A percentile compares a stretch with the other conserved stretches of the same genome.
phyloP scores from a whole-genome alignment of 2,113 vertebrate species.

The Callopanchax toddi region DNA sequence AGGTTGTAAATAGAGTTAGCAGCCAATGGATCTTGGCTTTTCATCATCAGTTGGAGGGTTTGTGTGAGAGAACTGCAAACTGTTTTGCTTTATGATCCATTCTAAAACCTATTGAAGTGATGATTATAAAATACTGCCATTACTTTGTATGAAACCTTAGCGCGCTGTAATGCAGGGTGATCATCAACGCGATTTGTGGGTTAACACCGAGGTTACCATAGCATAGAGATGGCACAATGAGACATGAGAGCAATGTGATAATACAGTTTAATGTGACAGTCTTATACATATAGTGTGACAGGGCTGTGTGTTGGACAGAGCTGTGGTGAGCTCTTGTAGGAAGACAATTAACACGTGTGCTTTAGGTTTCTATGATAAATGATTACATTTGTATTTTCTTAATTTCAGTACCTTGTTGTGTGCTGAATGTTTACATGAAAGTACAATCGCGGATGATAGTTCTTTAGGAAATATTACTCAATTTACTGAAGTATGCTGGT shows the following conservation, averaged over 20 bases:
- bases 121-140: conserved; percentile 94
- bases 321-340: conserved; percentile 9
- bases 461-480: not conserved
- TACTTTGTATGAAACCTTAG: conserved; percentile 90
- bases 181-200: conserved; percentile 84
- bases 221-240: conserved; percentile 43
- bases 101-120: conserved; percentile 93
- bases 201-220: conserved; percentile 39
- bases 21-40: conserved; percentile 83
- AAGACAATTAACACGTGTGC: not conserved
- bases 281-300: conserved; percentile 44
- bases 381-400: not conserved
- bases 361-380: conserved; percentile 2
- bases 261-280: conserved; percentile 51
- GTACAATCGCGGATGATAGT: fast-evolving
- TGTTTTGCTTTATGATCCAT: conserved; percentile 92
- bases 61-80: conserved; percentile 77
- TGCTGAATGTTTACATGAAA: not conserved
- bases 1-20: conserved; percentile 89
- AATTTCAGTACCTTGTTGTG: conserved; percentile 6
- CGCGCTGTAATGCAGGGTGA: conserved; percentile 90
- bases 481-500: not conserved
- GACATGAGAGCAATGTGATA: conserved; percentile 49
- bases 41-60: conserved; percentile 73
- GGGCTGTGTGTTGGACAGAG: conserved; percentile 27